A percentile compares a stretch with the other conserved stretches of the same genome.
These are phyloP conservation scores for Acridotheres tristis DNA, from an alignment of 2,797 vertebrate genomes.

Conservation along the genomic window DNA sequence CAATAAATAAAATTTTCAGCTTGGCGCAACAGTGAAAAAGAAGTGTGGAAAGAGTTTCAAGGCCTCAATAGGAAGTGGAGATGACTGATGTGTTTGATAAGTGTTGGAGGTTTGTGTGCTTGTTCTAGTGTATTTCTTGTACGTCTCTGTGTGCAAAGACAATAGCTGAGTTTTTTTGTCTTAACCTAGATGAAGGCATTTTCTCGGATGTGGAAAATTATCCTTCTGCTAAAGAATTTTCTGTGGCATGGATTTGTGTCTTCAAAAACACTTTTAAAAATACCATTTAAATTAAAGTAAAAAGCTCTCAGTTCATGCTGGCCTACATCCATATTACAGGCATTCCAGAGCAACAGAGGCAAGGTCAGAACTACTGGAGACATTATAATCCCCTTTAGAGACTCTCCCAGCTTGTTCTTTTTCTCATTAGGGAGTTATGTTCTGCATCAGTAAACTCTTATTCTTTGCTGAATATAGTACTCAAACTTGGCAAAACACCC, in stretches of 20 bases:
- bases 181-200: not conserved
- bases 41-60: not conserved
- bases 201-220: not conserved
- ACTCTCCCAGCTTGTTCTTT: not conserved
- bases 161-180: not conserved
- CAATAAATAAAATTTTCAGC: not conserved
- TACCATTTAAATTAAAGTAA: not conserved
- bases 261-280: not conserved
- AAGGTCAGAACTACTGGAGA: not conserved
- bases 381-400: not conserved
- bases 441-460: not conserved
- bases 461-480: not conserved
- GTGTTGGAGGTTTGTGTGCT: not conserved
- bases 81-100: not conserved
- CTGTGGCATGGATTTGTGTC: not conserved
- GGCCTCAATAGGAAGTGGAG: accelerated
- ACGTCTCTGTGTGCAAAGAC: not conserved
- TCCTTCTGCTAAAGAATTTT: not conserved
- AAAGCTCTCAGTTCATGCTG: not conserved
- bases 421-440: not conserved
- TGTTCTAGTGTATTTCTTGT: not conserved
- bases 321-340: not conserved
- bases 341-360: not conserved
- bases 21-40: not conserved
- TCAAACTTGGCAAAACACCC: not conserved